phyloP scores from a whole-genome alignment of 1,140 invertebrate genomes.

The Macrobrachium rosenbergii region DNA sequence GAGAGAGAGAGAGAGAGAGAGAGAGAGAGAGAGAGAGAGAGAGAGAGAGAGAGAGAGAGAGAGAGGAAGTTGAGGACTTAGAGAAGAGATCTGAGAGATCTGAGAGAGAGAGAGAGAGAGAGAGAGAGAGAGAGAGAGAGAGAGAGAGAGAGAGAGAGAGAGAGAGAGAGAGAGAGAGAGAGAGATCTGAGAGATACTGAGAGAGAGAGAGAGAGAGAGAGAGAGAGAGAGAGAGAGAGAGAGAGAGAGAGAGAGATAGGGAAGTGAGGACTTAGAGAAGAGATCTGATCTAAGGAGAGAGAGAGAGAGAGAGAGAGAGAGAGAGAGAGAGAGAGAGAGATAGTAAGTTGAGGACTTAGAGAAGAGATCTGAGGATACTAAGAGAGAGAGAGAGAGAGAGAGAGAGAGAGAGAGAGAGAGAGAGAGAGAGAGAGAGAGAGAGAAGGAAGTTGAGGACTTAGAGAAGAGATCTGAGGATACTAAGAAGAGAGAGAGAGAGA shows the following conservation, averaged over 20 bases:
- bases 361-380: too few species aligned
- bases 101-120: background rate
- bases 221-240: constrained; percentile 21
- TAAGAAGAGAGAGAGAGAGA: too few species aligned
- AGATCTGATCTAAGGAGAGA: background rate
- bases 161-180: constrained; percentile 20
- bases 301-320: background rate
- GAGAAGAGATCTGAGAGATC: background rate
- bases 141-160: too few species aligned
- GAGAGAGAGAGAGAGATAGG: constrained; percentile 15
- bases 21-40: background rate
- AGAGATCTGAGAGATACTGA: background rate
- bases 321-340: background rate
- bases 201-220: constrained; percentile 1
- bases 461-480: too few species aligned
- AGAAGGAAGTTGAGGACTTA: too few species aligned
- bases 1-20: background rate
- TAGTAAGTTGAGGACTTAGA: background rate
- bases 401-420: too few species aligned
- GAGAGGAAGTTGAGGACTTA: background rate
- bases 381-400: too few species aligned
- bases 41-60: background rate
- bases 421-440: too few species aligned
- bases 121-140: background rate
- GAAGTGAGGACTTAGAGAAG: background rate